Base-by-base conservation (phyloP, 2,113 vertebrate genomes). In the Nothocercus nigrocapillus region DNA sequence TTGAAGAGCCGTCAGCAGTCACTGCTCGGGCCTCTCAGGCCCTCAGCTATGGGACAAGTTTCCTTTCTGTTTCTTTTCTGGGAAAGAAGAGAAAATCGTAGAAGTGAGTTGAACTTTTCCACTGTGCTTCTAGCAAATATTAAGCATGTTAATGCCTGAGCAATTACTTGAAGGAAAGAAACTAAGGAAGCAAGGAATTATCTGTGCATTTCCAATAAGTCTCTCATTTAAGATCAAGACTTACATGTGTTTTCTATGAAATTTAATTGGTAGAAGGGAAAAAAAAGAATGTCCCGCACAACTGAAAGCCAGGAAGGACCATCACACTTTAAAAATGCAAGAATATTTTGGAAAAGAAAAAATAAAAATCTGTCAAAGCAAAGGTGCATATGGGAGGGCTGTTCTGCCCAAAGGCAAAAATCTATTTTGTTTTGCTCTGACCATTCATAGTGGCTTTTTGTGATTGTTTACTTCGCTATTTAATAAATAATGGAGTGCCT, bases 271-370 rank as follows among this genome's bases (percentile, higher is more conserved):
- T 54, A 96, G 79, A 92, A 82, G 4, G 27, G 70, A 69, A 63
- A 77, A 77, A 76, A 88, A 76, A 20, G 7, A 93, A 85, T 89
- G 47, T 28, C 58, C 88, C 93, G 56, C 51, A 74, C 54, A 73
- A 77, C 90, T 86, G 7, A 96, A 97, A 58, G 93, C 93, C 73
- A 96, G 59, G n/a, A 92, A 94, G 75, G 62, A 28, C 54, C 67
- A 81, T 93, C 62, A 61, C 58, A 17, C 69, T 91, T 94, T 96
- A 96, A 95, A 94, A 95, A 96, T 85, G 61, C 56, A 94, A 95
- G 78, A 22, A n/a, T 94, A 88, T 95, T 95, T 95, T 91, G 61
- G 93, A 95, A 95, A 96, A 78, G 21, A 64, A 14, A 64, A 36
- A 49, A 58, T 76, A 44, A 90, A 40, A 67, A 27, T 42, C 15